Conservation (phyloP, 2,113 vertebrate genomes). For the Gasterosteus aculeatus region DNA sequence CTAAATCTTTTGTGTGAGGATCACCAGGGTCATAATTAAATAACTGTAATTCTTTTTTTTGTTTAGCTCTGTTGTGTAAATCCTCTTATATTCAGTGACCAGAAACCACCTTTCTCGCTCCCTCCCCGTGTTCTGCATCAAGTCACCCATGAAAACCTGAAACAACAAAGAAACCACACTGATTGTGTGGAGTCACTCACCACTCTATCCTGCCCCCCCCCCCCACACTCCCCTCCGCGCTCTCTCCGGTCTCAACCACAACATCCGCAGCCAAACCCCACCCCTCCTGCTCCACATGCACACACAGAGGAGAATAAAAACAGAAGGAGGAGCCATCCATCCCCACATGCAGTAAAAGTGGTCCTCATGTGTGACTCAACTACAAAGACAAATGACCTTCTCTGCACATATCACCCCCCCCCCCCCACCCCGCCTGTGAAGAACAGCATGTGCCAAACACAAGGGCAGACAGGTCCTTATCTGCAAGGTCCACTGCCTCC, state of each 20-base stretch:
- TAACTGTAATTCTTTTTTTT: neutral
- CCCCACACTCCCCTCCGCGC: conserved; percentile 20
- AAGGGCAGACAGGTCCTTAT: conserved; percentile 36
- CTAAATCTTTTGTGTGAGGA: conserved; percentile 14
- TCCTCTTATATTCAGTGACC: neutral
- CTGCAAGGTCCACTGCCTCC: conserved; percentile 37
- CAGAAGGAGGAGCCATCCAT: neutral
- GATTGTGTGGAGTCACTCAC: conserved; percentile 37
- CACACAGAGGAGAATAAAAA: conserved; percentile 3
- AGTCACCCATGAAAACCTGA: conserved; percentile 49
- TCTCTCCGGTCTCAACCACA: conserved; percentile 39
- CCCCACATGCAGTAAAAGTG: conserved; percentile 25
- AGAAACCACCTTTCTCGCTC: neutral
- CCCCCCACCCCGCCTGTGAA: neutral
- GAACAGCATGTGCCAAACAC: conserved; percentile 11
- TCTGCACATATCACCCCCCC: conserved; percentile 12
- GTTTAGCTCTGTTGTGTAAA: neutral
- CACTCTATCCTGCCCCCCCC: conserved; percentile 23
- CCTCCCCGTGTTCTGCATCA: conserved; percentile 19
- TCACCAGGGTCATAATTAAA: conserved; percentile 2
- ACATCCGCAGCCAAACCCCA: conserved; percentile 37
- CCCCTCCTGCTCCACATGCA: conserved; percentile 19
- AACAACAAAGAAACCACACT: conserved; percentile 45
- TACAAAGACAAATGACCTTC: conserved; percentile 49
- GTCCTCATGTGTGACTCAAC: conserved; percentile 27